Evolutionary conservation across 2,888 invertebrate genomes (phyloP), one percentile per base, ranked within the genome.

Genomic region (Lochmaea capreae): DNA sequence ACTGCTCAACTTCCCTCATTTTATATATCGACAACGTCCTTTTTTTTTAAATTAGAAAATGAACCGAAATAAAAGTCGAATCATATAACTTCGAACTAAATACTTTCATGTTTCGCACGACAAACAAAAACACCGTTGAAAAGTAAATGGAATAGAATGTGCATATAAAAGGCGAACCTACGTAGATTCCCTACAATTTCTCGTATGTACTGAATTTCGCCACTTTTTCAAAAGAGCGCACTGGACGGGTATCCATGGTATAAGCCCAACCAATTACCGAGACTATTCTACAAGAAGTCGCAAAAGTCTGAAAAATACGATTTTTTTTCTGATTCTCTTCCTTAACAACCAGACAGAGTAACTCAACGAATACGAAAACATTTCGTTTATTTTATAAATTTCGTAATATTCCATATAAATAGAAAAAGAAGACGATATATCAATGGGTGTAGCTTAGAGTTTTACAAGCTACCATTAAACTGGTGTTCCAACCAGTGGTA

Each of bases 161-260:
- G 49, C 49, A 49, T n/a, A 49, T 49, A 49, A 49, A 49, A 49
- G 49, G 49, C 49, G 49, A n/a, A 49, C 57, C 72, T 65, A 58
- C 65, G 70, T 68, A 12, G 76, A 76, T 72, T 49, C 74, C 77
- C 52, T 74, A 77, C 76, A 76, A 76, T 71, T 74, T 74, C 77
- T 54, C 77, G 76, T 71, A 72, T 77, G 77, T 77, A 71, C 72
- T 12, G 70, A 66, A 72, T 72, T 73, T 71, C 70, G 68, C 68
- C 72, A 75, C 78, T 74, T 79, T 76, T 77, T 76, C 33, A 73
- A 77, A 33, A 74, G 73, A 73, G 75, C 76, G 78, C 73, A 78
- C 77, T 78, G 75, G 72, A 77, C 69, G 63, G 80, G 80, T 76
- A 78, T 80, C 78, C 73, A 66, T 76, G 49, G 73, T 33, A 69